Evolutionary conservation across 2,113 vertebrate species (phyloP).

Genomic region (Catagonus wagneri): DNA sequence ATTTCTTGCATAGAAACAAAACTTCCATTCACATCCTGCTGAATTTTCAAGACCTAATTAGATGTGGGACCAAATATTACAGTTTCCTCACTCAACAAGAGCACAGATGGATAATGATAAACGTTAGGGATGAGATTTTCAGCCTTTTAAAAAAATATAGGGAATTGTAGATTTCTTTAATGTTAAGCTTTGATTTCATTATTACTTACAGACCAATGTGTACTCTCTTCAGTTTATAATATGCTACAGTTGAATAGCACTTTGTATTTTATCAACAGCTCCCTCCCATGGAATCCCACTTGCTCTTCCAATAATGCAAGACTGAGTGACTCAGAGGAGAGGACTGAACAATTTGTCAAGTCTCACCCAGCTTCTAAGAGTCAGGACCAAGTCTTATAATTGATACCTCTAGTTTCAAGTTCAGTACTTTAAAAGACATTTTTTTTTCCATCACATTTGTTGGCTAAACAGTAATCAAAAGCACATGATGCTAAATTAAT

Average conservation of each 20-base stretch:
- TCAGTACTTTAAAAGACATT: background rate
- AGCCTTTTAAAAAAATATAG: background rate
- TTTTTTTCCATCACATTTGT: background rate
- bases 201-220: background rate
- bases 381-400: slow-evolving; percentile 37
- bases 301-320: slow-evolving; percentile 43
- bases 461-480: slow-evolving; percentile 20
- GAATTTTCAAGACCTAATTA: slow-evolving; percentile 60
- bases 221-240: background rate
- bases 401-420: slow-evolving; percentile 46
- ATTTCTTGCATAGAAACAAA: slow-evolving; percentile 72
- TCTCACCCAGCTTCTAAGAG: slow-evolving; percentile 40
- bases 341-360: background rate
- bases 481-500: background rate
- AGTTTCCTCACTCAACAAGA: slow-evolving; percentile 48
- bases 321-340: slow-evolving; percentile 49
- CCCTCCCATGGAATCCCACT: background rate
- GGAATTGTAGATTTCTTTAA: background rate
- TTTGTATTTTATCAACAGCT: background rate
- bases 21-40: slow-evolving; percentile 65
- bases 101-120: background rate
- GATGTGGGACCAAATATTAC: slow-evolving; percentile 15
- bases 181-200: background rate
- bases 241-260: background rate
- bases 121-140: background rate